phyloP scores from a whole-genome alignment of 2,888 invertebrate genomes.

The Cerastis leucographa region DNA sequence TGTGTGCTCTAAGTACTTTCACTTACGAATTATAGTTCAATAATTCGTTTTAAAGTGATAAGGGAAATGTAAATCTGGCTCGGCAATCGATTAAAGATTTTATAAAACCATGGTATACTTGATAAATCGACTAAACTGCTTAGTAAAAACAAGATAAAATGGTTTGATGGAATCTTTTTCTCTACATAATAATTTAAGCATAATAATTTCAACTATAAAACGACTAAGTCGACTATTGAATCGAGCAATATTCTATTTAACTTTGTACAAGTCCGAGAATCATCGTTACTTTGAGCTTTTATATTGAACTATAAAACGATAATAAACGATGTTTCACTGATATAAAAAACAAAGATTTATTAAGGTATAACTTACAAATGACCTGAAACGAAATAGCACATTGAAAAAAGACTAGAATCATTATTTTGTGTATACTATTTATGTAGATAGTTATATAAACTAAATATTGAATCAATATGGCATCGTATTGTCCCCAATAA shows the following conservation, averaged over 20 bases:
- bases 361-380: constrained; percentile 55
- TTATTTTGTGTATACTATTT: constrained; percentile 83
- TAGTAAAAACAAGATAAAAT: constrained; percentile 6
- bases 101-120: constrained; percentile 11
- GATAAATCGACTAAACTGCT: constrained; percentile 26
- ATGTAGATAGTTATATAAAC: constrained; percentile 66
- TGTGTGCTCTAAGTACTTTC: constrained; percentile 32
- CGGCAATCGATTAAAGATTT: constrained; percentile 41
- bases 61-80: constrained; percentile 15
- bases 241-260: constrained; percentile 39
- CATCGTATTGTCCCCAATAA: constrained; percentile 61
- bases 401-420: constrained; percentile 70
- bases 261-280: constrained; percentile 41
- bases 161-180: constrained; percentile 45
- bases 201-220: constrained; percentile 40
- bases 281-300: constrained; percentile 36
- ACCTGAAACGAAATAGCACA: constrained; percentile 65
- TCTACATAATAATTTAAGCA: constrained; percentile 41
- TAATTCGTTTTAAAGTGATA: constrained; percentile 61
- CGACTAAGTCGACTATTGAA: constrained; percentile 55
- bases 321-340: constrained; percentile 28
- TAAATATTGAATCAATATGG: constrained; percentile 64
- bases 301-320: constrained; percentile 41
- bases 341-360: constrained; percentile 56
- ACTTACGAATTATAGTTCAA: constrained; percentile 61